Base-by-base conservation (phyloP, 2,888 invertebrate genomes). In the Megaustenia siamemsis region DNA sequence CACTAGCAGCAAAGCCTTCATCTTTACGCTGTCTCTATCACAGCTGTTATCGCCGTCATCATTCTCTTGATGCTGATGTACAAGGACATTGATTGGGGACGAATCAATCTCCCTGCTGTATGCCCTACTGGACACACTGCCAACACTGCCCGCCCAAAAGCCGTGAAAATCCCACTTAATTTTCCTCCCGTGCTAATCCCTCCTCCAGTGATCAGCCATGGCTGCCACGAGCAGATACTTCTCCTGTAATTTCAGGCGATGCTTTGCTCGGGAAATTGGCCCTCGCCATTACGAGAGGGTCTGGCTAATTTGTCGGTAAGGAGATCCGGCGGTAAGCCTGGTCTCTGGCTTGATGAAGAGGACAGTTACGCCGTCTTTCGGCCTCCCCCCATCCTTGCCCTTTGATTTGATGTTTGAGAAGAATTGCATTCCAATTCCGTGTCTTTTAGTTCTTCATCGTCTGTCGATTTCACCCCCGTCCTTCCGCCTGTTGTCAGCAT, bases 191-290 rank as follows among this genome's bases (percentile, higher is more conserved):
- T 35, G 45, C 56, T 40, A 24, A 45, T 56, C 85, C 38, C 63
- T 45, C 76, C 73, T 66, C 53, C 68, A 53, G 18, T 75, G 73
- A 49, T 38, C n/a, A 53, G 49, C 71, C n/a, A 53, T 69, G 35
- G 32, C 53, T 81, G 69, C 71, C 81, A 79, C 45, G 21, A 79
- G 45, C 79, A 79, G 79, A 66, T 40, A 63, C 45, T 79, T 66
- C n/a, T n/a, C n/a, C 66, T 40, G 66, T 79, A 79, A 79, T 79
- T 49, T 35, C 79, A 79, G 45, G 45, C 66, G 45, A 43, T 79
- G 79, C 56, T 79, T 79, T 79, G 66, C 66, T 79, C 24, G 66
- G 45, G 45, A 79, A 79, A 79, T 79, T 79, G 79, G 79, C 66
- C 79, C 45, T 66, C 45, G 66, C 45, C 79, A 79, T 79, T 79